Evolutionary conservation across 2,113 vertebrate genomes (phyloP).

Genomic region (Artemisiospiza belli): DNA sequence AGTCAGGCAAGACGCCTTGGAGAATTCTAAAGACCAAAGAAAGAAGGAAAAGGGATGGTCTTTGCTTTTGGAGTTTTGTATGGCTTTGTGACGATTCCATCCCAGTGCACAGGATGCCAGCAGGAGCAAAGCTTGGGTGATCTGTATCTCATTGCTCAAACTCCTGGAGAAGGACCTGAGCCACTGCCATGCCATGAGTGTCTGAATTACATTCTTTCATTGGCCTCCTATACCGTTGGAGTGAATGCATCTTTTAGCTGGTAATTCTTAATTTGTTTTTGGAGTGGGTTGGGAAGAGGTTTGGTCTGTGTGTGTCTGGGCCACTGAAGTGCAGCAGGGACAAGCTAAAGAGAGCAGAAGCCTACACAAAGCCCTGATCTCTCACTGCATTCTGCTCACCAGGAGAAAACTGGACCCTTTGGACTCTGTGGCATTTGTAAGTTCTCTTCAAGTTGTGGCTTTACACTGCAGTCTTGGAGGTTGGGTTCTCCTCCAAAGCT

Average conservation of each 20-base stretch:
- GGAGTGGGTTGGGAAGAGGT: not conserved
- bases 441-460: not conserved
- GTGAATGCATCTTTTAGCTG: not conserved
- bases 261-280: not conserved
- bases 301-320: not conserved
- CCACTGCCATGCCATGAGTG: not conserved
- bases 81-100: not conserved
- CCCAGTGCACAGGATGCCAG: not conserved
- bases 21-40: not conserved
- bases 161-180: not conserved
- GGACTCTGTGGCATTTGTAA: not conserved
- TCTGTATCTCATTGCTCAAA: not conserved
- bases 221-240: not conserved
- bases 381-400: not conserved
- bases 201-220: not conserved
- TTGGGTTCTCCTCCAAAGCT: not conserved
- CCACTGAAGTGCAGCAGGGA: not conserved
- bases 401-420: not conserved
- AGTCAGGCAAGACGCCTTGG: accelerated
- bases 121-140: not conserved
- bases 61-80: not conserved
- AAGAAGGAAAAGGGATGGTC: not conserved
- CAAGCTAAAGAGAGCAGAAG: not conserved
- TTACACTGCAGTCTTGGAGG: not conserved
- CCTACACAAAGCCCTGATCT: not conserved